Percentiles rank a stretch among this genome's conserved stretches.
Conservation (phyloP, 2,888 invertebrate genomes). For the Sturmia bella region DNA sequence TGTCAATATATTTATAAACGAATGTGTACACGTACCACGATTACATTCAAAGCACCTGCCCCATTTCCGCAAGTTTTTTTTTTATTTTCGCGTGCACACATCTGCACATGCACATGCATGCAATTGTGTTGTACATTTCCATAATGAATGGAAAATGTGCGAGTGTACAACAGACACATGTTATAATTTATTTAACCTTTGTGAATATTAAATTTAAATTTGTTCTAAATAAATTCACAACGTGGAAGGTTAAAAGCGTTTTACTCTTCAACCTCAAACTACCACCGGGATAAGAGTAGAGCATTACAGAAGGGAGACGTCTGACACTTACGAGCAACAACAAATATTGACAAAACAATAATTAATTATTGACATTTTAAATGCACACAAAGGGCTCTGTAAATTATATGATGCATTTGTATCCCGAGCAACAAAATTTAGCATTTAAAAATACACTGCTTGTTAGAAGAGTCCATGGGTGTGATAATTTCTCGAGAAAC, state of each 20-base stretch:
- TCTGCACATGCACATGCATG: neutral
- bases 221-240: slow-evolving; percentile 60
- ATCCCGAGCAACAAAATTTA: slow-evolving; percentile 8
- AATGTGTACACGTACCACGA: neutral
- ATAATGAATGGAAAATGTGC: too few species aligned
- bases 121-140: neutral
- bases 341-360: too few species aligned
- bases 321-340: neutral
- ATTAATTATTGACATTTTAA: slow-evolving; percentile 52
- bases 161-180: neutral
- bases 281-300: neutral
- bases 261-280: slow-evolving; percentile 1
- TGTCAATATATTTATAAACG: slow-evolving; percentile 34
- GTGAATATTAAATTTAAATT: slow-evolving; percentile 60
- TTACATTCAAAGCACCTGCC: slow-evolving; percentile 24
- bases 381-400: slow-evolving; percentile 21
- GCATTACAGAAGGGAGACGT: neutral
- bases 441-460: neutral
- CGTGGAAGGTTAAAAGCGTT: slow-evolving; percentile 53
- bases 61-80: neutral
- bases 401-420: slow-evolving; percentile 36
- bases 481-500: too few species aligned
- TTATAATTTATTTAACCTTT: slow-evolving; percentile 52
- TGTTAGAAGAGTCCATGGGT: too few species aligned
- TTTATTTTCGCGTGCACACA: neutral